These are phyloP conservation scores for Sinocyclocheilus anshuiensis DNA, from an alignment of 2,113 vertebrate species.

Conservation along the genomic window DNA sequence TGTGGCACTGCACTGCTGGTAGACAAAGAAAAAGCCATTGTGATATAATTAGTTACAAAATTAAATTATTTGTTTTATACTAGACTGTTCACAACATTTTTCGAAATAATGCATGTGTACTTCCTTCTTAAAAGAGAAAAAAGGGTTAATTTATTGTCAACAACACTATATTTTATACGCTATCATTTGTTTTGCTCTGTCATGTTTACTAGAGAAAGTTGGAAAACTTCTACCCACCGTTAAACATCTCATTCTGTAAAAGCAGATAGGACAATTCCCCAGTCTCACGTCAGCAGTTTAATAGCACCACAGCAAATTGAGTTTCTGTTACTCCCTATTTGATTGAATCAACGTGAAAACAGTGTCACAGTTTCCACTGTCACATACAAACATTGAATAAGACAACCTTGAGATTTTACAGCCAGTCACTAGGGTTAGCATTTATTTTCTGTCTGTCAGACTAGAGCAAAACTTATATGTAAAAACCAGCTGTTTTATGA, in stretches of 20 bases:
- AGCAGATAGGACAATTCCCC: slow-evolving; percentile 24
- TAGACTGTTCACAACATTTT: not conserved
- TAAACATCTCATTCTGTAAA: slow-evolving; percentile 31
- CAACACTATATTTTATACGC: not conserved
- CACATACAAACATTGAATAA: slow-evolving; percentile 19
- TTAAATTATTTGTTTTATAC: not conserved
- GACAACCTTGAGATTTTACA: slow-evolving; percentile 22
- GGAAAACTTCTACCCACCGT: slow-evolving; percentile 3
- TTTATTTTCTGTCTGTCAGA: slow-evolving; percentile 19
- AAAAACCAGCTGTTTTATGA: not conserved
- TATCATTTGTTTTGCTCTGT: slow-evolving; percentile 29
- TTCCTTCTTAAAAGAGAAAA: not conserved
- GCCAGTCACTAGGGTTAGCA: not conserved
- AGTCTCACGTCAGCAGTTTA: slow-evolving; percentile 28
- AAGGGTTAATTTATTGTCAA: slow-evolving; percentile 14
- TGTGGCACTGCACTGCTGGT: not conserved
- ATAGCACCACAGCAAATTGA: slow-evolving; percentile 29
- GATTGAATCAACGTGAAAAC: slow-evolving; percentile 18
- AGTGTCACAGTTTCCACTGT: slow-evolving; percentile 14
- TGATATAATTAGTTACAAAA: not conserved
- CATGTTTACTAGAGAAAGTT: slow-evolving; percentile 22
- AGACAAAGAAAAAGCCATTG: not conserved
- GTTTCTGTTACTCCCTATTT: slow-evolving; percentile 35
- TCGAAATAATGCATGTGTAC: not conserved
- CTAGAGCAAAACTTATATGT: not conserved